These are phyloP conservation scores for Centropus unirufus DNA, from an alignment of 2,113 vertebrate genomes.

Conservation along the genomic window DNA sequence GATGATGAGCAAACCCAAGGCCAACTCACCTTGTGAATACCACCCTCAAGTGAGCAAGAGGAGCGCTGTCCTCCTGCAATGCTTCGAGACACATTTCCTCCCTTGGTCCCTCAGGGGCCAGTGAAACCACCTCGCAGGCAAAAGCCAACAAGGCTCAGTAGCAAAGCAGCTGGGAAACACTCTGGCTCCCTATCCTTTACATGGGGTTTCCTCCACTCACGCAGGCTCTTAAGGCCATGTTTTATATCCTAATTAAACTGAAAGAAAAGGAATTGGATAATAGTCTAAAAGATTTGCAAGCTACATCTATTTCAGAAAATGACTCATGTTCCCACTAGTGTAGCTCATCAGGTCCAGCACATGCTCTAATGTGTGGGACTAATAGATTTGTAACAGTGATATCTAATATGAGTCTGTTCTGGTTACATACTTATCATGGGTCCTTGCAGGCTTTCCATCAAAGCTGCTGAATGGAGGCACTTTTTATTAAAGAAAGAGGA, in stretches of 20 bases:
- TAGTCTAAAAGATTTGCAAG: slow-evolving; percentile 62
- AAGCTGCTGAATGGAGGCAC: slow-evolving; percentile 58
- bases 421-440: slow-evolving; percentile 65
- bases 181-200: neutral
- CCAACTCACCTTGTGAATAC: neutral
- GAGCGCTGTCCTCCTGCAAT: neutral
- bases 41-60: neutral
- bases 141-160: neutral
- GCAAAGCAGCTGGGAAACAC: slow-evolving; percentile 1
- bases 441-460: slow-evolving; percentile 65
- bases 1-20: neutral
- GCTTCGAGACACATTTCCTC: neutral
- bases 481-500: slow-evolving; percentile 61
- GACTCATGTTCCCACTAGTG: slow-evolving; percentile 65
- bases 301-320: slow-evolving; percentile 68
- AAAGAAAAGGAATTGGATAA: slow-evolving; percentile 73
- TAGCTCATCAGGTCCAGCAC: slow-evolving; percentile 63
- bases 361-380: slow-evolving; percentile 63
- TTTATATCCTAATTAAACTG: slow-evolving; percentile 78
- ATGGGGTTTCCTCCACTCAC: slow-evolving; percentile 6
- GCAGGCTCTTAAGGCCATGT: slow-evolving; percentile 21
- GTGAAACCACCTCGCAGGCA: neutral
- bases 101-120: neutral
- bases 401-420: slow-evolving; percentile 56
- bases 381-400: slow-evolving; percentile 72